Conservation (phyloP, 2,888 invertebrate genomes). For the Agonopterix subpropinquella region DNA sequence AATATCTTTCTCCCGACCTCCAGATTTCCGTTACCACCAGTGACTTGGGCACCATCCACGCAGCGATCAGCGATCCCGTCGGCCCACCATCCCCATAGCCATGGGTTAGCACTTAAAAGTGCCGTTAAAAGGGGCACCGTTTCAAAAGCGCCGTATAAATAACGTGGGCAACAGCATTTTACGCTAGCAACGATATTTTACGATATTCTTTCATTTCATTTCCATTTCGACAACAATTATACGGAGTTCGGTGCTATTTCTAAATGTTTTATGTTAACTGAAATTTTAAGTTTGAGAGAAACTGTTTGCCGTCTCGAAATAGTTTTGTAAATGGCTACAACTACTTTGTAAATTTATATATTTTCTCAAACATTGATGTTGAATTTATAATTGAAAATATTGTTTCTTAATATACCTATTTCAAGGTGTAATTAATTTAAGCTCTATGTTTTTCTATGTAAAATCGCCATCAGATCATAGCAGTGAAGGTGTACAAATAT, state of each 20-base stretch:
- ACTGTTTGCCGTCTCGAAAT: background rate
- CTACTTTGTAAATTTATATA: too few relatives aligned
- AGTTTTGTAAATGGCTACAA: background rate
- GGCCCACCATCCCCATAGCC: conserved; percentile 29
- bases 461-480: too few relatives aligned
- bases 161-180: conserved; percentile 55
- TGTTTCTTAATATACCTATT: too few relatives aligned
- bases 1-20: background rate
- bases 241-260: background rate
- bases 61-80: conserved; percentile 35
- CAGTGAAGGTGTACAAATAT: too few relatives aligned
- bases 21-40: background rate
- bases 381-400: too few relatives aligned
- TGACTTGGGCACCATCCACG: background rate
- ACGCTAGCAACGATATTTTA: conserved; percentile 58
- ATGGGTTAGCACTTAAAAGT: conserved; percentile 64
- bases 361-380: too few relatives aligned
- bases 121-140: conserved; percentile 63
- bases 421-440: too few relatives aligned
- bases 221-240: conserved; percentile 1
- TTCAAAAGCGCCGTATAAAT: conserved; percentile 68
- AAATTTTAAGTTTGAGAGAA: too few relatives aligned
- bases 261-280: too few relatives aligned
- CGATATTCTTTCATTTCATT: conserved; percentile 50
- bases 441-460: too few relatives aligned